phyloP scores from a whole-genome alignment of 2,797 vertebrate species.

The Micrastur ruficollis region DNA sequence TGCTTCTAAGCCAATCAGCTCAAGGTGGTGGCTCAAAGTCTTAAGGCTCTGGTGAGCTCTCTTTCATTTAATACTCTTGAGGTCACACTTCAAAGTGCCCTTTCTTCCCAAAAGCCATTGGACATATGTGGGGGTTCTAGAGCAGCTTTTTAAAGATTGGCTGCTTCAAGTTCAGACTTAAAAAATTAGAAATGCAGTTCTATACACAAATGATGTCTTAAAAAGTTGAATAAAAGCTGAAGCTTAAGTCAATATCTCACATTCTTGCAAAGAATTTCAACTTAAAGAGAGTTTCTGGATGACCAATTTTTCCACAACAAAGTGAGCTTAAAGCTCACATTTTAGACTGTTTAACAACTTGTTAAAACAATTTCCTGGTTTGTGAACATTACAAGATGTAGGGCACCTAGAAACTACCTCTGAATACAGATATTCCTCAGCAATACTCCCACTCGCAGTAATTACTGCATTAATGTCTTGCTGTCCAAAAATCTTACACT shows the following conservation, averaged over 20 bases:
- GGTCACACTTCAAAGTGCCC: conserved; percentile 74
- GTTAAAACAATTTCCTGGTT: conserved; percentile 8
- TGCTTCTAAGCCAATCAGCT: conserved; percentile 59
- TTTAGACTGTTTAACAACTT: conserved; percentile 13
- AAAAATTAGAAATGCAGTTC: conserved; percentile 15
- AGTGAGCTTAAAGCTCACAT: conserved; percentile 10
- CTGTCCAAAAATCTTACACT: background rate
- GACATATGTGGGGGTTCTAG: conserved; percentile 79
- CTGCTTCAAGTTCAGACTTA: conserved; percentile 46
- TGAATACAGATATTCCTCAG: background rate
- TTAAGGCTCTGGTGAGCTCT: conserved; percentile 57
- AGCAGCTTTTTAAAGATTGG: conserved; percentile 54
- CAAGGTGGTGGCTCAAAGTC: conserved; percentile 55
- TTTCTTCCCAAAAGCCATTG: conserved; percentile 50
- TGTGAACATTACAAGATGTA: background rate
- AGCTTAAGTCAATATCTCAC: conserved; percentile 11
- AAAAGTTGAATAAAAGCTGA: conserved; percentile 43
- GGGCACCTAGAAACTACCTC: background rate
- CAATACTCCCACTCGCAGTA: background rate
- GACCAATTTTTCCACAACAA: conserved; percentile 41
- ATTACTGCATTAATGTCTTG: background rate
- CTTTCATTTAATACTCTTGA: conserved; percentile 70
- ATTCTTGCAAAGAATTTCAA: conserved; percentile 20
- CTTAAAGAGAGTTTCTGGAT: conserved; percentile 27
- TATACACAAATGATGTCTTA: conserved; percentile 35